Evolutionary conservation across 2,888 invertebrate genomes (phyloP).

Genomic region (Chrysopilus asiliformis): DNA sequence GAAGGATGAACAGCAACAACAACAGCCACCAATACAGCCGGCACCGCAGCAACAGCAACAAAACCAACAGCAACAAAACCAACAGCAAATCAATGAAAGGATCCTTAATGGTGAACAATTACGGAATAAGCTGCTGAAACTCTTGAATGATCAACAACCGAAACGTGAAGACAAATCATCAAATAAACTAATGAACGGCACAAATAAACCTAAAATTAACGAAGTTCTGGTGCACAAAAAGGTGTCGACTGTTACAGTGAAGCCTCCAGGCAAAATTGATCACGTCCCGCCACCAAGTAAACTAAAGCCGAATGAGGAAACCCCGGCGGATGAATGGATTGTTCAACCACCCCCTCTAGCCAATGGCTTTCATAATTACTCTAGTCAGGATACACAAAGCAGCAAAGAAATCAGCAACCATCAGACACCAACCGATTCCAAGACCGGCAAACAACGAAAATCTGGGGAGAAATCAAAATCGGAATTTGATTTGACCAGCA

Average conservation of each 20-base stretch:
- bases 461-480: conserved; percentile 42
- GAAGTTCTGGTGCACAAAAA: conserved; percentile 27
- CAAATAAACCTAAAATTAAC: conserved; percentile 10
- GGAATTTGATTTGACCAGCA: conserved; percentile 43
- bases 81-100: conserved; percentile 20
- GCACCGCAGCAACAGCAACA: conserved; percentile 17
- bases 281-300: too few relatives aligned
- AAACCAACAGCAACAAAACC: conserved; percentile 24
- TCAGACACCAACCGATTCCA: conserved; percentile 40
- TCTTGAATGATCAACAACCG: conserved; percentile 36
- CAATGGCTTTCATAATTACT: conserved; percentile 38
- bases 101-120: conserved; percentile 52
- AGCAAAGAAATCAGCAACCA: conserved; percentile 21
- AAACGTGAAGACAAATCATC: conserved; percentile 14
- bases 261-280: conserved; percentile 24
- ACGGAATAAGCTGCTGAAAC: conserved; percentile 48
- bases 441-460: conserved; percentile 23
- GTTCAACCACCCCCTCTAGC: conserved; percentile 16
- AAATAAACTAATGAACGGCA: conserved; percentile 10
- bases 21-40: conserved; percentile 19
- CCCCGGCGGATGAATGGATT: conserved; percentile 18
- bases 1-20: conserved; percentile 20
- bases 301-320: conserved; percentile 16
- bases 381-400: conserved; percentile 39
- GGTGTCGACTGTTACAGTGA: conserved; percentile 26